Percentiles rank a stretch among this genome's conserved stretches.
These are phyloP conservation scores for Zaprionus inermis DNA, from an alignment of 1,140 invertebrate genomes.

Conservation along the genomic window DNA sequence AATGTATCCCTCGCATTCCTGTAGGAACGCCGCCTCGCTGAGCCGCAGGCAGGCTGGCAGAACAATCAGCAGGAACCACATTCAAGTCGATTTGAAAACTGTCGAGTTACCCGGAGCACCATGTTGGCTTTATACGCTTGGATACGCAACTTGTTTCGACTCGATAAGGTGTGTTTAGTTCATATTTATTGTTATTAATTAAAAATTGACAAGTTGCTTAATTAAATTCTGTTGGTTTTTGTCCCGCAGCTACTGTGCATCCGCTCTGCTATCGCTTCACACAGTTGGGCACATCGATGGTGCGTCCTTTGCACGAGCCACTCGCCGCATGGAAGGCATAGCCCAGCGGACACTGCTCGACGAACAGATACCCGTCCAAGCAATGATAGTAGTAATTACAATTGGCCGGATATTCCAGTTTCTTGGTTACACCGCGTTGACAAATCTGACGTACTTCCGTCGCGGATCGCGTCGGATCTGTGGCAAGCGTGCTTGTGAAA, in stretches of 20 bases:
- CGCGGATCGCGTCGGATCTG: background rate
- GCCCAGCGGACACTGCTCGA: conserved; percentile 72
- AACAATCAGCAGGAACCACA: conserved; percentile 52
- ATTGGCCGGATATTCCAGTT: conserved; percentile 69
- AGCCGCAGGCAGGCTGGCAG: conserved; percentile 50
- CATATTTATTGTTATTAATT: conserved; percentile 64
- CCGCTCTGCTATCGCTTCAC: background rate
- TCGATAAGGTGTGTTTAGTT: conserved; percentile 60
- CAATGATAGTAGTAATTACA: conserved; percentile 79
- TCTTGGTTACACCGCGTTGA: conserved; percentile 51
- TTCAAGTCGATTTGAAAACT: conserved; percentile 44
- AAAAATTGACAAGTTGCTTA: conserved; percentile 51
- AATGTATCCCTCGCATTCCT: conserved; percentile 72
- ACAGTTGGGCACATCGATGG: background rate
- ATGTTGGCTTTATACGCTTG: background rate
- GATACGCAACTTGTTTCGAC: background rate
- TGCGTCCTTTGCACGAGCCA: conserved; percentile 45
- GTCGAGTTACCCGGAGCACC: background rate
- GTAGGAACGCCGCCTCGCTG: conserved; percentile 47
- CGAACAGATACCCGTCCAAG: conserved; percentile 61
- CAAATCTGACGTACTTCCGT: conserved; percentile 40
- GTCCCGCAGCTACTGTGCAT: background rate
- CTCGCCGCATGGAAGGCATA: conserved; percentile 46
- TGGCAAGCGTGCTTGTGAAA: background rate
- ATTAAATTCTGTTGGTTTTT: conserved; percentile 47